phyloP scores from a whole-genome alignment of 2,113 vertebrate genomes.

The Myodes glareolus region DNA sequence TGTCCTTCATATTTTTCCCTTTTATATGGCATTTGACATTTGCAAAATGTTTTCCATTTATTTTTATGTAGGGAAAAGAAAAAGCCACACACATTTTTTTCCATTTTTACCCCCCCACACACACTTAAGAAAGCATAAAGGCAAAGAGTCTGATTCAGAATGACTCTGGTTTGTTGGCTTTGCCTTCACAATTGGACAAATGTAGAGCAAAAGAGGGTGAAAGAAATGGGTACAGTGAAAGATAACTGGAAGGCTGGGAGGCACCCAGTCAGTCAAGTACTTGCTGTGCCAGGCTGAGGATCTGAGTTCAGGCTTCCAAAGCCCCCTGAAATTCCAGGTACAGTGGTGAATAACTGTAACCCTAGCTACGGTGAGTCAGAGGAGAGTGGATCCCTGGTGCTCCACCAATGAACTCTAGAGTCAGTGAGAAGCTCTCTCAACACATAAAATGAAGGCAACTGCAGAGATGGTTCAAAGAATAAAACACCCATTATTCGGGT shows the following conservation, averaged over 20 bases:
- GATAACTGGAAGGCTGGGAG: too few relatives aligned
- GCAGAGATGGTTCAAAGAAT: background rate
- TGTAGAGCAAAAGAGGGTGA: background rate
- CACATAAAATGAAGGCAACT: background rate
- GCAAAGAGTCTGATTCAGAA: background rate
- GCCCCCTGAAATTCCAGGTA: too few relatives aligned
- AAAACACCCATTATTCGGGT: background rate
- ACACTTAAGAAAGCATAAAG: conserved; percentile 53
- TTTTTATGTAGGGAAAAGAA: conserved; percentile 78
- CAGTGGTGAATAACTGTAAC: background rate
- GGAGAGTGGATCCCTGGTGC: background rate
- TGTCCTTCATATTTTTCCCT: conserved; percentile 77
- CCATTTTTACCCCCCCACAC: background rate
- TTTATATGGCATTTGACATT: conserved; percentile 81
- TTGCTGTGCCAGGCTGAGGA: background rate
- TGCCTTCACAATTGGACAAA: conserved; percentile 4
- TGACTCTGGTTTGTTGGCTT: background rate
- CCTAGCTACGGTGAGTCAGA: background rate
- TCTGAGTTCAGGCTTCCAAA: background rate
- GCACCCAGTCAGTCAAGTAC: background rate
- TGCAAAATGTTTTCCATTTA: conserved; percentile 82
- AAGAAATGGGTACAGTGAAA: background rate
- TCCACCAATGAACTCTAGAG: background rate
- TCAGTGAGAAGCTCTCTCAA: background rate
- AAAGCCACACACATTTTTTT: background rate